Base-by-base conservation (phyloP, 1,140 invertebrate species). In the Aphaenogaster rudis region DNA sequence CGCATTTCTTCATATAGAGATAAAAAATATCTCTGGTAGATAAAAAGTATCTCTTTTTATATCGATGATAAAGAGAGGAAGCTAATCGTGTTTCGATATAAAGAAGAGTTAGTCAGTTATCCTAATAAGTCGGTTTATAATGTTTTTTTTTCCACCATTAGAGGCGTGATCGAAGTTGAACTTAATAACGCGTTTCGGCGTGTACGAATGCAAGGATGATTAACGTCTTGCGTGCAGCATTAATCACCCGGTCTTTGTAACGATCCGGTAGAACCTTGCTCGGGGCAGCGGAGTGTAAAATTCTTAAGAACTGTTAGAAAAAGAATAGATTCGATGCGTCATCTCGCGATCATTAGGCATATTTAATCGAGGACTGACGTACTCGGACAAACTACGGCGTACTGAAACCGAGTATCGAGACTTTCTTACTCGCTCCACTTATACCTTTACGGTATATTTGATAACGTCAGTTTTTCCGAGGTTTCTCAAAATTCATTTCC, bases 231-330 rank as follows among this genome's bases (percentile, higher is more conserved):
- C 48, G 33, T 67, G 21, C 9, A 45, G 13, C 36, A 81, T 81
- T 57, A 81, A 71, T 80, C 36, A 69, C 11, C 28, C 28, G 28
- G n/a, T 69, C 13, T 69, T 5, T 7, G 11, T 52, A 69, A 80
- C 17, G 42, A 69, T 36, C 17, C n/a, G 17, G 36, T 42, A 69
- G 48, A 52, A 33, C 61, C 45, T 66, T 9, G 61, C 59, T 13
- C 28, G n/a, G 33, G 3, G 61, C 48, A 81, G n/a, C 64, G 39
- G 21, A 71, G 66, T 71, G 39, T 57, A 42, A 71, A 45, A 15
- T 81, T 81, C 15, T 45, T 57, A 42, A 72, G 50, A 71, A 67
- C 61, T n/a, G 15, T 39, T 42, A 71, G n/a, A 81, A 81, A 71
- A 81, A 71, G 11, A 81, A 71, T 63, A n/a, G 17, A 50, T 48